Percentiles rank a stretch among this genome's conserved stretches.
These are phyloP conservation scores for Azorinus chamasolen DNA, from an alignment of 2,888 invertebrate genomes.

Conservation along the genomic window DNA sequence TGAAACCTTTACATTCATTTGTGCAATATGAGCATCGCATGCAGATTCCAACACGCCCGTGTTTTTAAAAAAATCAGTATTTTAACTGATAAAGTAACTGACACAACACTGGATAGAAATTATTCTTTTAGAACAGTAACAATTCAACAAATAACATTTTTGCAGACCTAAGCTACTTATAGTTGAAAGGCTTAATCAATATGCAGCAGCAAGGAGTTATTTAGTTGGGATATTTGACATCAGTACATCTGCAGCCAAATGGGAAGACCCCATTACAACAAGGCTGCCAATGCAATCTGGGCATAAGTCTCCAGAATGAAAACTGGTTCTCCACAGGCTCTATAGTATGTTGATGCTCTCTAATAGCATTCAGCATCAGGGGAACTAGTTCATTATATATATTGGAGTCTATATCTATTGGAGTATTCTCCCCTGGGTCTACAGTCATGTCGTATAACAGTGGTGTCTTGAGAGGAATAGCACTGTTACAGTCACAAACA, in stretches of 20 bases:
- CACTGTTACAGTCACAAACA: slow-evolving; percentile 75
- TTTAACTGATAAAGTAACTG: too few species aligned
- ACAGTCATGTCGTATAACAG: slow-evolving; percentile 86
- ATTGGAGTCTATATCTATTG: slow-evolving; percentile 73
- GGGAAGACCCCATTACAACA: slow-evolving; percentile 85
- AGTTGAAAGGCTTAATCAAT: too few species aligned
- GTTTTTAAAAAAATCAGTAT: too few species aligned
- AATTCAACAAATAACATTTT: too few species aligned
- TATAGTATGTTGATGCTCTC: slow-evolving; percentile 72
- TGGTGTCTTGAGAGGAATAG: slow-evolving; percentile 85
- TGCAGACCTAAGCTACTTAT: too few species aligned
- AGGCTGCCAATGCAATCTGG: slow-evolving; percentile 84
- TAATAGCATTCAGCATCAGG: slow-evolving; percentile 69
- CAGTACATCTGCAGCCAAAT: slow-evolving; percentile 74
- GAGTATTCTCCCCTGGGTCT: slow-evolving; percentile 86
- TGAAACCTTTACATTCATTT: too few species aligned
- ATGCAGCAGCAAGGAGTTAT: too few species aligned
- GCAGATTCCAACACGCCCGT: too few species aligned
- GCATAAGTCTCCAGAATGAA: slow-evolving; percentile 73
- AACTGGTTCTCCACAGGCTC: slow-evolving; percentile 77
- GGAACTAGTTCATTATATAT: slow-evolving; percentile 50
- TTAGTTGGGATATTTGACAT: slow-evolving; percentile 85
- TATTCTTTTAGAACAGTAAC: too few species aligned
- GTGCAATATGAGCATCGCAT: too few species aligned
- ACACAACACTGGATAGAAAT: too few species aligned